Conservation (phyloP, 2,888 invertebrate species). For the Liodrosophila aerea region DNA sequence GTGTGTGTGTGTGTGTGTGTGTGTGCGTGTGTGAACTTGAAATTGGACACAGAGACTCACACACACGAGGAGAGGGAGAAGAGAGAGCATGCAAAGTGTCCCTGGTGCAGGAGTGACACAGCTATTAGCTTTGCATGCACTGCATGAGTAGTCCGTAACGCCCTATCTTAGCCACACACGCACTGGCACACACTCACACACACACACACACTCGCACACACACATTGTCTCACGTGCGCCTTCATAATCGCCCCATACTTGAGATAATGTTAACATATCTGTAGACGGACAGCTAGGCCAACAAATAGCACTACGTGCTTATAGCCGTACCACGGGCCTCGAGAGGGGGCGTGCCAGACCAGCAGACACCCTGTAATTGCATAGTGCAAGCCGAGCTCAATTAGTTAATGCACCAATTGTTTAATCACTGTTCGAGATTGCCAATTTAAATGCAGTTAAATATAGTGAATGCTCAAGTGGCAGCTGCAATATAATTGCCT, state of each 20-base stretch:
- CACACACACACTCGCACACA: background rate
- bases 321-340: no score
- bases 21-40: slow-evolving; percentile 47
- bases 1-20: slow-evolving; percentile 5
- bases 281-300: slow-evolving; percentile 3
- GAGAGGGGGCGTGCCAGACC: no score
- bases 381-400: no score
- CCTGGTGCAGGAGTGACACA: no score
- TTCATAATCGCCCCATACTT: slow-evolving; percentile 22
- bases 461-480: no score
- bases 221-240: background rate
- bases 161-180: background rate
- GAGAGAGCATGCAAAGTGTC: background rate
- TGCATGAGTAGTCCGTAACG: no score
- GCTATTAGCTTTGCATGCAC: no score
- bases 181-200: background rate
- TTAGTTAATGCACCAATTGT: no score
- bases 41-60: slow-evolving; percentile 23
- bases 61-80: slow-evolving; percentile 6
- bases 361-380: no score
- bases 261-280: slow-evolving; percentile 36
- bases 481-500: no score
- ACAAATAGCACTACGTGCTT: slow-evolving; percentile 3
- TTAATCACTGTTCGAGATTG: no score
- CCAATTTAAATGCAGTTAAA: no score